Conservation (phyloP, 2,888 invertebrate genomes). For the Nemotelus nigrinus region DNA sequence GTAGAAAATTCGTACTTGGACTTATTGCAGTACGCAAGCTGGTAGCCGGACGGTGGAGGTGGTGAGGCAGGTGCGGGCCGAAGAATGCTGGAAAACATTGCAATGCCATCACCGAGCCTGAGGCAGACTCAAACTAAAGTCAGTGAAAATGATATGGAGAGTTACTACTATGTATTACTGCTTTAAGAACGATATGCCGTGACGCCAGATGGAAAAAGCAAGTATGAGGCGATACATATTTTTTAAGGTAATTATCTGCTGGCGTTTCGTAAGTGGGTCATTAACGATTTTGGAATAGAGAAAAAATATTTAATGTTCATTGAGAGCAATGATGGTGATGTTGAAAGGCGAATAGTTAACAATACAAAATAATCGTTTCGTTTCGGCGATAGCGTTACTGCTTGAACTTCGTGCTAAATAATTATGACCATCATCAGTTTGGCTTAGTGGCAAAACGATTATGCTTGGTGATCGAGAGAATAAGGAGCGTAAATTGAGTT, state of each 20-base stretch:
- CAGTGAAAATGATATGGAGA: slow-evolving; percentile 19
- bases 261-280: slow-evolving; percentile 43
- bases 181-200: slow-evolving; percentile 1
- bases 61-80: slow-evolving; percentile 6
- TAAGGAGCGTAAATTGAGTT: too few species aligned
- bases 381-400: too few species aligned
- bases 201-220: slow-evolving; percentile 23
- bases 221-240: slow-evolving; percentile 8
- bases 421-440: too few species aligned
- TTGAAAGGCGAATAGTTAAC: slow-evolving; percentile 2
- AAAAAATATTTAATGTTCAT: slow-evolving; percentile 35
- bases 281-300: slow-evolving; percentile 37
- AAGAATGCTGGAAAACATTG: slow-evolving; percentile 16
- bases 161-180: slow-evolving; percentile 22
- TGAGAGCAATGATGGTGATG: neutral
- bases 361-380: neutral
- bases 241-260: slow-evolving; percentile 35
- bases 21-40: neutral
- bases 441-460: too few species aligned
- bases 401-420: too few species aligned
- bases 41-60: neutral
- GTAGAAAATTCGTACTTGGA: slow-evolving; percentile 27
- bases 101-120: slow-evolving; percentile 17
- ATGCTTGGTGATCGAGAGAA: too few species aligned
- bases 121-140: neutral